Conservation (phyloP, 1,140 invertebrate species). For the Hylaeus volcanicus region DNA sequence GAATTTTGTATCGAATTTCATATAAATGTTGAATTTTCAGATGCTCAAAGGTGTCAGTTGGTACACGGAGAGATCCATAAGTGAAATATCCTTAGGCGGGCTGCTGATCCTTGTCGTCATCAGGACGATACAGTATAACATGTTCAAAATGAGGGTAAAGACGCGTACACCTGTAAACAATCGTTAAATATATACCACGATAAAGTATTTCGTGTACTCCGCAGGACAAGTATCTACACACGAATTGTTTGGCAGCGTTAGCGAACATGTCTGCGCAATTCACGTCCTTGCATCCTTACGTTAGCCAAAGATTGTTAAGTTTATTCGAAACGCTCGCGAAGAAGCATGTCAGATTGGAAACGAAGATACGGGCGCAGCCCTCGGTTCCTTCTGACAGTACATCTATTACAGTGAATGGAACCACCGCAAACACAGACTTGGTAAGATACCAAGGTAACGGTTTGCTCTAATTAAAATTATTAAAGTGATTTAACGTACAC, state of each 20-base stretch:
- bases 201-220: slow-evolving; percentile 35
- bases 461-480: too few relatives aligned
- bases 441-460: slow-evolving; percentile 57
- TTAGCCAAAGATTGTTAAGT: slow-evolving; percentile 95
- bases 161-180: slow-evolving; percentile 5
- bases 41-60: slow-evolving; percentile 93
- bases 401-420: slow-evolving; percentile 70
- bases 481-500: neutral
- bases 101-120: slow-evolving; percentile 96
- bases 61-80: slow-evolving; percentile 94
- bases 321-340: slow-evolving; percentile 94
- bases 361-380: slow-evolving; percentile 73
- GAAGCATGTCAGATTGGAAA: slow-evolving; percentile 85
- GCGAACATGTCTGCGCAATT: slow-evolving; percentile 99
- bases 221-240: slow-evolving; percentile 96
- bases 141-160: slow-evolving; percentile 94
- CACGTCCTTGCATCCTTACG: slow-evolving; percentile 95
- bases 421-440: slow-evolving; percentile 71
- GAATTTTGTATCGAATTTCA: neutral
- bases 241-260: slow-evolving; percentile 97
- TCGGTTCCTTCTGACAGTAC: slow-evolving; percentile 51
- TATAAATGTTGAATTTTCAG: slow-evolving; percentile 80
- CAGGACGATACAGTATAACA: slow-evolving; percentile 98
- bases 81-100: slow-evolving; percentile 97
- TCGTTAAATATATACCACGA: neutral